These are phyloP conservation scores for Pseudococcus viburni DNA, from an alignment of 2,888 invertebrate genomes.

Conservation along the genomic window DNA sequence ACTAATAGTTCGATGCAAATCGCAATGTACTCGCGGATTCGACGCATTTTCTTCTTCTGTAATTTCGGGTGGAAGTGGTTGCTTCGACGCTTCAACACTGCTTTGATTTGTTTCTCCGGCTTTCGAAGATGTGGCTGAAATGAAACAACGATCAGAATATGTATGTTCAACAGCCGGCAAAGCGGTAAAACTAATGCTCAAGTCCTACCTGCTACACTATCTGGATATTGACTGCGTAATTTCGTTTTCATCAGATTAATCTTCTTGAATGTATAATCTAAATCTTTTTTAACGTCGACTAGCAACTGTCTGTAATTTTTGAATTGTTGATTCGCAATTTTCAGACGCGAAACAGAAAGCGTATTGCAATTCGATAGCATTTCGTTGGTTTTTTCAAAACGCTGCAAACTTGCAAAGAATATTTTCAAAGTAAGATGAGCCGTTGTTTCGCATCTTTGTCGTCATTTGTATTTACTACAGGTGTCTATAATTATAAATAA, in stretches of 20 bases:
- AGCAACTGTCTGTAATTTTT: constrained; percentile 90
- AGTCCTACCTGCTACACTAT: constrained; percentile 74
- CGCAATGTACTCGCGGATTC: neutral
- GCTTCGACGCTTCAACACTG: neutral
- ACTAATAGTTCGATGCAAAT: neutral
- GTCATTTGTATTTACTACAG: too few relatives aligned
- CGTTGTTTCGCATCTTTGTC: neutral
- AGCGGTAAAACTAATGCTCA: neutral
- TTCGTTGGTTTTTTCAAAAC: constrained; percentile 99
- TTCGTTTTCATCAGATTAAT: constrained; percentile 88
- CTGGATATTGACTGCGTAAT: constrained; percentile 73
- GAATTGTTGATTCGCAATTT: constrained; percentile 89
- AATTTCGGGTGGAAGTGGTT: neutral
- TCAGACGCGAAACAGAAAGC: constrained; percentile 88
- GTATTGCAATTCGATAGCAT: constrained; percentile 98
- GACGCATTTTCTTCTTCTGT: neutral
- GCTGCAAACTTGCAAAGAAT: constrained; percentile 81
- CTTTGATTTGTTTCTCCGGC: neutral
- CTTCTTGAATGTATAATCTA: constrained; percentile 94
- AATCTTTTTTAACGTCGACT: constrained; percentile 92
- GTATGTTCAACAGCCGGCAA: neutral
- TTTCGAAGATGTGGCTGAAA: neutral
- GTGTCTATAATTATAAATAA: too few relatives aligned
- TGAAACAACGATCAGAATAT: neutral
- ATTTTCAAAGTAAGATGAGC: neutral